phyloP scores from a whole-genome alignment of 1,140 invertebrate species.

The Diuraphis noxia region DNA sequence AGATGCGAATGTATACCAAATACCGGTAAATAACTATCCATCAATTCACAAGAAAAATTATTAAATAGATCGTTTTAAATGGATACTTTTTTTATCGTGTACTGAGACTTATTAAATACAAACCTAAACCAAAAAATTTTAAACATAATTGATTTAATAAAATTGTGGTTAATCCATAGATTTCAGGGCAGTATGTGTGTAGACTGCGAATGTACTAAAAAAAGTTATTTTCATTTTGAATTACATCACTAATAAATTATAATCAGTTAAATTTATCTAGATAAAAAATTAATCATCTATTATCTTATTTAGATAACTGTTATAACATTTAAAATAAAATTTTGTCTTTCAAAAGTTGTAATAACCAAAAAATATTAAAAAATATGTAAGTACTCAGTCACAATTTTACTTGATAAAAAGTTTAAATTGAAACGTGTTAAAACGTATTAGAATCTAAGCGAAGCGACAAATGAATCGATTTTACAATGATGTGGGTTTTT shows the following conservation, averaged over 20 bases:
- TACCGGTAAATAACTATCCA: constrained; percentile 19
- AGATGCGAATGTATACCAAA: not conserved
- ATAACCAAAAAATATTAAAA: too few species aligned
- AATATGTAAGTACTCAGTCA: too few species aligned
- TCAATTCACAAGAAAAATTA: constrained; percentile 16
- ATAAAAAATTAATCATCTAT: too few species aligned
- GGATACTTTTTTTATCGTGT: not conserved
- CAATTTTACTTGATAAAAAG: too few species aligned
- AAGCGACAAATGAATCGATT: too few species aligned
- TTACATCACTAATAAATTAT: not conserved
- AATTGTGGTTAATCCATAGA: not conserved
- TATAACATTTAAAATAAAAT: too few species aligned
- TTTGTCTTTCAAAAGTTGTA: too few species aligned
- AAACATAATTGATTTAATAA: not conserved
- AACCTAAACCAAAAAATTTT: not conserved
- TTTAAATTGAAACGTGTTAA: too few species aligned
- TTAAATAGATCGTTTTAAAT: not conserved
- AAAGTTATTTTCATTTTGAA: not conserved
- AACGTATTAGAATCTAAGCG: too few species aligned
- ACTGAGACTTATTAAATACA: not conserved
- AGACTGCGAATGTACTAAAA: not conserved
- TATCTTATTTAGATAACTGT: too few species aligned
- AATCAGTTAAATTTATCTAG: too few species aligned
- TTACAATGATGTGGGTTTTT: too few species aligned
- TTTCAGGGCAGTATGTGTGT: not conserved